Evolutionary conservation across 2,888 invertebrate genomes (phyloP).

Genomic region (Ectemnius lituratus): DNA sequence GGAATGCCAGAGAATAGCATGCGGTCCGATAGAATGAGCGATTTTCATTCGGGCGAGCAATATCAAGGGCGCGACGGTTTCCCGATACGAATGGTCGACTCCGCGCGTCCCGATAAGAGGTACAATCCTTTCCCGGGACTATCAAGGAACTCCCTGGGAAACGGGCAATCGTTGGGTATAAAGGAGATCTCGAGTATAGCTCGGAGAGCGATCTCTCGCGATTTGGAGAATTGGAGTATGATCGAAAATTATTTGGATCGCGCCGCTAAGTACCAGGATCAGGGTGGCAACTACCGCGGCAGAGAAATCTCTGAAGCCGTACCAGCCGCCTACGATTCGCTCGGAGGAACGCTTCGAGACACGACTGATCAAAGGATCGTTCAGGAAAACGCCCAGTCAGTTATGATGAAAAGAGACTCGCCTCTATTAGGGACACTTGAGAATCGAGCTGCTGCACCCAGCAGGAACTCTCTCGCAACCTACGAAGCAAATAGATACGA

Average conservation of each 20-base stretch:
- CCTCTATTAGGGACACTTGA: background rate
- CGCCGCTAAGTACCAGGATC: slow-evolving; percentile 33
- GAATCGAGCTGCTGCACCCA: background rate
- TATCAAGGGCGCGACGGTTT: background rate
- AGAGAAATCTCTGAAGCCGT: too few species aligned
- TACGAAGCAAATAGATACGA: background rate
- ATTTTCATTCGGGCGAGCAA: background rate
- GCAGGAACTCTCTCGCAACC: background rate
- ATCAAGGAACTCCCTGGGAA: background rate
- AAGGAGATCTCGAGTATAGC: slow-evolving; percentile 51
- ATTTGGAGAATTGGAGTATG: slow-evolving; percentile 51
- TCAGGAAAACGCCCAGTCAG: background rate
- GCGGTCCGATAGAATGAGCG: background rate
- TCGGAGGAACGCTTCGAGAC: background rate
- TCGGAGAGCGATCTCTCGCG: slow-evolving; percentile 46
- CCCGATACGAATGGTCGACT: background rate
- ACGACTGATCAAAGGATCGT: background rate
- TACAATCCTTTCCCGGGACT: background rate
- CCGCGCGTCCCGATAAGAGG: background rate
- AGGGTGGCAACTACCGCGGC: slow-evolving; percentile 12
- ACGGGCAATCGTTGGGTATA: slow-evolving; percentile 17
- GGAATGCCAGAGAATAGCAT: background rate
- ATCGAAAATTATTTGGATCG: slow-evolving; percentile 46
- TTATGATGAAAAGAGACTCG: background rate
- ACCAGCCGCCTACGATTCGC: background rate